phyloP scores from a whole-genome alignment of 1,140 invertebrate species.

The Drosophila triauraria region DNA sequence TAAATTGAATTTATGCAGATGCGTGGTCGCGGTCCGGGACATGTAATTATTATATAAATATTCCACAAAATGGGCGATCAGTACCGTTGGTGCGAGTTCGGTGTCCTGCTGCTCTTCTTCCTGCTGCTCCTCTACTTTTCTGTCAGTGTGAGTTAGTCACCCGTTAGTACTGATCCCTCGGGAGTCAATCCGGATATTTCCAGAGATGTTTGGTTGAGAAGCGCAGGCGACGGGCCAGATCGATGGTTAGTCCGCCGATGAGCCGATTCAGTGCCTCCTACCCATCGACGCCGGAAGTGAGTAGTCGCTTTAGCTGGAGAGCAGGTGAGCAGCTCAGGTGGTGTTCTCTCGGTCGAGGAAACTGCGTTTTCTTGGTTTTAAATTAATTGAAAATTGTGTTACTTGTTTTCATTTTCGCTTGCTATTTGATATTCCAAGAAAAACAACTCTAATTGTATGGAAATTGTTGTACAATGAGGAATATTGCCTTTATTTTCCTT shows the following conservation, averaged over 20 bases:
- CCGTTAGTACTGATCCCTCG: neutral
- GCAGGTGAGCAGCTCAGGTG: constrained; percentile 40
- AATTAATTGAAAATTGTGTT: constrained; percentile 25
- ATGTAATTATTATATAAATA: constrained; percentile 1
- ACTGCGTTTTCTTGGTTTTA: neutral
- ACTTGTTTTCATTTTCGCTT: constrained; percentile 8
- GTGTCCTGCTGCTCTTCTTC: constrained; percentile 34
- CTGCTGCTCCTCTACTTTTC: constrained; percentile 28
- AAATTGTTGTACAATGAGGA: neutral
- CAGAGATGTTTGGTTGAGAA: constrained; percentile 38
- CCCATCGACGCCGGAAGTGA: constrained; percentile 17
- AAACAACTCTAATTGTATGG: no score
- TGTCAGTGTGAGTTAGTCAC: constrained; percentile 33
- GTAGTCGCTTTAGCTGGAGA: constrained; percentile 24
- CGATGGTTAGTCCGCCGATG: constrained; percentile 10
- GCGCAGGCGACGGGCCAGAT: constrained; percentile 5
- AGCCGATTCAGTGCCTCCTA: constrained; percentile 31
- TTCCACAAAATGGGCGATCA: constrained; percentile 33
- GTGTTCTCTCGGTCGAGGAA: neutral
- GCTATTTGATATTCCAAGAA: no score
- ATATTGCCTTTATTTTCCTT: neutral
- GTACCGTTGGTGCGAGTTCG: constrained; percentile 37
- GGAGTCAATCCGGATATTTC: constrained; percentile 8
- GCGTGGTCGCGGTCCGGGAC: constrained; percentile 11
- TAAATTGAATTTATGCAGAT: constrained; percentile 24